A percentile compares a stretch with the other conserved stretches of the same genome.
These are phyloP conservation scores for Gymnothorax reevesii DNA, from an alignment of 2,797 vertebrate species.

Conservation along the genomic window DNA sequence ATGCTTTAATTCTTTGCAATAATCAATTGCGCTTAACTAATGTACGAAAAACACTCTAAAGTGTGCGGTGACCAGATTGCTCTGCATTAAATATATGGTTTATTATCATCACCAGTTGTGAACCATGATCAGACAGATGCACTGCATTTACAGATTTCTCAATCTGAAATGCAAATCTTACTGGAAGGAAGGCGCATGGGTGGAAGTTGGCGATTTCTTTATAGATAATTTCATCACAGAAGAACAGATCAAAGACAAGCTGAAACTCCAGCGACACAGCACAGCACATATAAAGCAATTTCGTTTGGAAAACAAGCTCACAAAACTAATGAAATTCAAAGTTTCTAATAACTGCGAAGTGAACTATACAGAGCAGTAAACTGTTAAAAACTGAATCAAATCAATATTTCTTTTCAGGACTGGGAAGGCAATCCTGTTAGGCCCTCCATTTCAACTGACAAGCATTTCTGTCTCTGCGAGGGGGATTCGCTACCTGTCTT, in stretches of 20 bases:
- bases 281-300: neutral
- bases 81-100: conserved; percentile 64
- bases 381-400: too few species aligned
- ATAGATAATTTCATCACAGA: neutral
- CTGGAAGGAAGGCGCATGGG: conserved; percentile 51
- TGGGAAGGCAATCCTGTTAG: too few species aligned
- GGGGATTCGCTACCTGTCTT: too few species aligned
- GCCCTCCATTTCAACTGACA: too few species aligned
- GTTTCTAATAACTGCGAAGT: too few species aligned
- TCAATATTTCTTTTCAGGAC: too few species aligned
- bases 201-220: neutral
- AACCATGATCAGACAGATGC: conserved; percentile 52
- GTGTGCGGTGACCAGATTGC: conserved; percentile 45
- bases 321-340: too few species aligned
- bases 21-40: conserved; percentile 68
- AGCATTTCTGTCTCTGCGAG: too few species aligned
- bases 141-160: conserved; percentile 45
- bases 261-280: neutral
- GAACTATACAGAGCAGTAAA: too few species aligned
- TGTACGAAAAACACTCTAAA: conserved; percentile 58
- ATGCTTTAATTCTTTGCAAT: conserved; percentile 60
- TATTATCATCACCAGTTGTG: conserved; percentile 46
- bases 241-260: neutral
- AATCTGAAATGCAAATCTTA: conserved; percentile 57
- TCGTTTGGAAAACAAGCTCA: too few species aligned